phyloP scores from a whole-genome alignment of 2,888 invertebrate species.

The Maniola hyperantus region DNA sequence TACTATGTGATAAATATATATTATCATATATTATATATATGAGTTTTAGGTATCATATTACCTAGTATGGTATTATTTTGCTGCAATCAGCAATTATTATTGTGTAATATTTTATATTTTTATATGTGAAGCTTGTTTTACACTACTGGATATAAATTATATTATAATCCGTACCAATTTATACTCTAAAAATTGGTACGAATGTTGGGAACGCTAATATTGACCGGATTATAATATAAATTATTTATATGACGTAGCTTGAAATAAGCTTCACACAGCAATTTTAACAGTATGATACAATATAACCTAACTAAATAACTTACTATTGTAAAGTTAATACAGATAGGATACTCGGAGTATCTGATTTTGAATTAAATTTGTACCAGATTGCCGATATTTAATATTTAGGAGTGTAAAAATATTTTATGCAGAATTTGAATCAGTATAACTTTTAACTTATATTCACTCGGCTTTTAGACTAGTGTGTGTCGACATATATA shows the following conservation, averaged over 20 bases:
- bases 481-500: not conserved
- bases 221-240: too few relatives aligned
- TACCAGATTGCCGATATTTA: not conserved
- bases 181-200: too few relatives aligned
- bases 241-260: too few relatives aligned
- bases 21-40: not conserved
- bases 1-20: conserved; percentile 4
- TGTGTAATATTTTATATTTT: conserved; percentile 22
- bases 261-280: too few relatives aligned
- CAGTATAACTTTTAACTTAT: not conserved
- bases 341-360: too few relatives aligned
- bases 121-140: too few relatives aligned
- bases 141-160: too few relatives aligned
- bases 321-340: too few relatives aligned
- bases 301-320: too few relatives aligned
- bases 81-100: conserved; percentile 10
- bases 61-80: conserved; percentile 13
- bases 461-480: not conserved
- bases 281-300: not conserved
- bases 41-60: conserved; percentile 15
- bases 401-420: not conserved
- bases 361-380: too few relatives aligned
- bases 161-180: too few relatives aligned
- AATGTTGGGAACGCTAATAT: too few relatives aligned
- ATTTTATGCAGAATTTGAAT: not conserved